These are phyloP conservation scores for Rotaria socialis DNA, from an alignment of 2,888 invertebrate genomes.

Conservation along the genomic window DNA sequence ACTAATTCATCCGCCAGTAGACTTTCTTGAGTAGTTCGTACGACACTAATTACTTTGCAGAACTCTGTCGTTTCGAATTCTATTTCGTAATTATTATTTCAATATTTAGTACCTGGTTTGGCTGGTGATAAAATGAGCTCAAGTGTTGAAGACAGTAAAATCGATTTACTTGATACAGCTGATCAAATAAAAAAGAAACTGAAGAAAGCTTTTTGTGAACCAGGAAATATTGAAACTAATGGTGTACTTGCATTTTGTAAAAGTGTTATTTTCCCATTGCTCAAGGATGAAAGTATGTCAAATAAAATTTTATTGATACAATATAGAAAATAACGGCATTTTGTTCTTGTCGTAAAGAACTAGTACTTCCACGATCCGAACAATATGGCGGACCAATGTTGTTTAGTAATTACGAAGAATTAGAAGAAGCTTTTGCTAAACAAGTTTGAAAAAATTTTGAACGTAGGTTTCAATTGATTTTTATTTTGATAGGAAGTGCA, in stretches of 20 bases:
- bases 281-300: slow-evolving; percentile 60
- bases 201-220: slow-evolving; percentile 64
- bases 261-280: slow-evolving; percentile 80
- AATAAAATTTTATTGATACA: neutral
- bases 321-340: neutral
- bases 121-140: slow-evolving; percentile 75
- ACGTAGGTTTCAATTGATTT: neutral
- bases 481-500: neutral
- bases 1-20: too few relatives aligned
- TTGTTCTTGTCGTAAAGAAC: neutral
- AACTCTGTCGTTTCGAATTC: too few relatives aligned
- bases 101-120: slow-evolving; percentile 57
- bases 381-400: slow-evolving; percentile 42
- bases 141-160: slow-evolving; percentile 95
- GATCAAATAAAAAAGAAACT: slow-evolving; percentile 84
- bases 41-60: too few relatives aligned
- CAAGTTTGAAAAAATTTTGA: neutral
- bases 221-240: slow-evolving; percentile 86
- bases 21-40: too few relatives aligned
- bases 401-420: slow-evolving; percentile 15
- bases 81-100: too few relatives aligned
- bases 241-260: slow-evolving; percentile 89
- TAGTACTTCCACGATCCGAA: slow-evolving; percentile 36
- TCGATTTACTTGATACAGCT: slow-evolving; percentile 86
- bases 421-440: slow-evolving; percentile 41